Evolutionary conservation across 1,140 invertebrate genomes (phyloP).

Genomic region (Scaptodrosophila lebanonensis): DNA sequence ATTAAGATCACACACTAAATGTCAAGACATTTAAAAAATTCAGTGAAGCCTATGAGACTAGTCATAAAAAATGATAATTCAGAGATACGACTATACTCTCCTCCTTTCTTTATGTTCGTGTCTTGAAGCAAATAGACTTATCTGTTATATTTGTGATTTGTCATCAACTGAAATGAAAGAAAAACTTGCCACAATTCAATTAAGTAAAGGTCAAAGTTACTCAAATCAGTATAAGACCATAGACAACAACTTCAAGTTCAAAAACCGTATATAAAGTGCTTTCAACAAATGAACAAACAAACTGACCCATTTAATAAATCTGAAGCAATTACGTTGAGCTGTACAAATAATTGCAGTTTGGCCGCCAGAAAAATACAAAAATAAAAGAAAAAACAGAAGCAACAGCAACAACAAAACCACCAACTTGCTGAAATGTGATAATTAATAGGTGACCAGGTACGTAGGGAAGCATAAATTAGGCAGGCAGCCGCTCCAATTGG

Average conservation of each 20-base stretch:
- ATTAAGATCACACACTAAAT: no score
- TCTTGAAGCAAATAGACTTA: no score
- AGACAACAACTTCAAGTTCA: slow-evolving; percentile 30
- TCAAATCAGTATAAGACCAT: slow-evolving; percentile 3
- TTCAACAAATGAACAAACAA: slow-evolving; percentile 7
- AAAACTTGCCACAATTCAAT: slow-evolving; percentile 32
- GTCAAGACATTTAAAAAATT: no score
- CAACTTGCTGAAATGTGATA: slow-evolving; percentile 62
- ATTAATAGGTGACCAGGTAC: slow-evolving; percentile 57
- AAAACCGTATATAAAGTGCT: not conserved
- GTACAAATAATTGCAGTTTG: slow-evolving; percentile 61
- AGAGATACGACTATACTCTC: no score
- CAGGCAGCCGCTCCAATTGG: slow-evolving; percentile 6
- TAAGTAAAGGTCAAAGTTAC: slow-evolving; percentile 20
- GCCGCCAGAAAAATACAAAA: slow-evolving; percentile 18
- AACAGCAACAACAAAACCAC: slow-evolving; percentile 21
- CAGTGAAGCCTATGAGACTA: no score
- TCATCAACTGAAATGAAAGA: no score
- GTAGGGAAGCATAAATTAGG: slow-evolving; percentile 25
- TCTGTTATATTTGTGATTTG: no score
- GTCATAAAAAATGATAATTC: no score
- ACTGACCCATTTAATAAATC: slow-evolving; percentile 58
- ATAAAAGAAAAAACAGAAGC: not conserved
- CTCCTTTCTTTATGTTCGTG: no score
- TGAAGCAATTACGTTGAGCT: slow-evolving; percentile 55